Conservation (phyloP, 2,888 invertebrate species). For the Meganola albula region DNA sequence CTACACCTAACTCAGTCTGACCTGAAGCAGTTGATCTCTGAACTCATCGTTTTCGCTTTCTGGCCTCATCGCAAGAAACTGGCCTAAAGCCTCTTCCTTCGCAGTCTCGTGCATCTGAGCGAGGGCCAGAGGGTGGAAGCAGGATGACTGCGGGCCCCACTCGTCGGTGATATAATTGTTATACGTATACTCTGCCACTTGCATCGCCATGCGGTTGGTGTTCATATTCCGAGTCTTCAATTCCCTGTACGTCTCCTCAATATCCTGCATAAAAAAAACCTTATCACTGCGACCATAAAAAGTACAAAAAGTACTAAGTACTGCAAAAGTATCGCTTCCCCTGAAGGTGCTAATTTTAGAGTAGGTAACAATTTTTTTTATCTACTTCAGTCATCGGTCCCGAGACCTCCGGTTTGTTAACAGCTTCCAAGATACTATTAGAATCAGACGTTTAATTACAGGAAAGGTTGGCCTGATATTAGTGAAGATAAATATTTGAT, state of each 20-base stretch:
- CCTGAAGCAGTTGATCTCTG: conserved; percentile 5
- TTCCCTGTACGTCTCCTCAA: conserved; percentile 10
- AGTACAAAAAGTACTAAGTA: no score
- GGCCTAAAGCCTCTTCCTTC: conserved; percentile 4
- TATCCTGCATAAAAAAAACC: conserved; percentile 26
- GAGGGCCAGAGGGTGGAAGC: conserved; percentile 21
- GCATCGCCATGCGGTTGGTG: conserved; percentile 23
- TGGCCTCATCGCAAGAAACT: conserved; percentile 15
- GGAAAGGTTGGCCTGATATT: no score
- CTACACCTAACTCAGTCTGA: conserved; percentile 5
- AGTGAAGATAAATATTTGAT: no score
- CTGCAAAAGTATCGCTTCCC: no score
- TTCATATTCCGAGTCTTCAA: conserved; percentile 20
- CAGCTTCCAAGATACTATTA: no score
- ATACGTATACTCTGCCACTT: conserved; percentile 23
- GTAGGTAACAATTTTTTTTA: no score
- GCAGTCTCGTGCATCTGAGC: conserved; percentile 12
- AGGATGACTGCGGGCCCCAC: conserved; percentile 21
- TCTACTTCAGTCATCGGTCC: no score
- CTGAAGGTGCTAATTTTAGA: no score
- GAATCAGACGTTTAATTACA: no score
- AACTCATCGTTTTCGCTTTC: conserved; percentile 13
- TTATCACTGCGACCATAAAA: no score
- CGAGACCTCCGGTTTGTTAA: no score
- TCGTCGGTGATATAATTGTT: conserved; percentile 17